Conservation (phyloP, 2,797 vertebrate species). For the Cyclopterus lumpus region DNA sequence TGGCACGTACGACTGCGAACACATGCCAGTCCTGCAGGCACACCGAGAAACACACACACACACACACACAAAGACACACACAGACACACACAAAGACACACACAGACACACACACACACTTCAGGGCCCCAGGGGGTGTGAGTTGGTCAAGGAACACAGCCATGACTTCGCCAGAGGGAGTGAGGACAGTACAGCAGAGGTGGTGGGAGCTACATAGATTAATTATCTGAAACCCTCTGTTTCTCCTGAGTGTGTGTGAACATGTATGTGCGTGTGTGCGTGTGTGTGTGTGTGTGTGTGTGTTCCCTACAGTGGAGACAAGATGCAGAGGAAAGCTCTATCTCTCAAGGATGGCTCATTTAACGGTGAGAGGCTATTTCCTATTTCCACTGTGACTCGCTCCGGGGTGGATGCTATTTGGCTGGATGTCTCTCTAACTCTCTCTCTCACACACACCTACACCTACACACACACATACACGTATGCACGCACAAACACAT, state of each 20-base stretch:
- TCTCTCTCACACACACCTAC: constrained; percentile 9
- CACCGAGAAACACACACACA: constrained; percentile 14
- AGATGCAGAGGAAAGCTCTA: constrained; percentile 65
- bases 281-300: constrained; percentile 26
- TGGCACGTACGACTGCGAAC: constrained; percentile 21
- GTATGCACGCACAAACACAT: neutral
- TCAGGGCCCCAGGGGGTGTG: constrained; percentile 31
- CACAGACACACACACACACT: constrained; percentile 33
- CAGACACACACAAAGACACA: constrained; percentile 38
- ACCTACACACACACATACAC: constrained; percentile 19
- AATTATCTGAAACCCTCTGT: constrained; percentile 74
- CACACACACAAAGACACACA: constrained; percentile 38
- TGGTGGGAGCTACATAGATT: constrained; percentile 66
- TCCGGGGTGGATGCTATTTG: constrained; percentile 56
- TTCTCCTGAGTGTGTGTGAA: constrained; percentile 43
- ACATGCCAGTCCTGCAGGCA: constrained; percentile 30
- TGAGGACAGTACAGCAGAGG: constrained; percentile 56
- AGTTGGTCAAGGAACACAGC: constrained; percentile 71
- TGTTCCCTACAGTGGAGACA: constrained; percentile 48
- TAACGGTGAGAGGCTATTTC: constrained; percentile 70
- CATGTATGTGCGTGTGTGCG: constrained; percentile 8
- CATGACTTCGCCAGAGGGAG: constrained; percentile 80
- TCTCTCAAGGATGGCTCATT: constrained; percentile 70
- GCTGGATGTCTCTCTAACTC: constrained; percentile 26
- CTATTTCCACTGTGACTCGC: constrained; percentile 67